Conservation (phyloP, 2,797 vertebrate genomes). For the Choloepus didactylus region DNA sequence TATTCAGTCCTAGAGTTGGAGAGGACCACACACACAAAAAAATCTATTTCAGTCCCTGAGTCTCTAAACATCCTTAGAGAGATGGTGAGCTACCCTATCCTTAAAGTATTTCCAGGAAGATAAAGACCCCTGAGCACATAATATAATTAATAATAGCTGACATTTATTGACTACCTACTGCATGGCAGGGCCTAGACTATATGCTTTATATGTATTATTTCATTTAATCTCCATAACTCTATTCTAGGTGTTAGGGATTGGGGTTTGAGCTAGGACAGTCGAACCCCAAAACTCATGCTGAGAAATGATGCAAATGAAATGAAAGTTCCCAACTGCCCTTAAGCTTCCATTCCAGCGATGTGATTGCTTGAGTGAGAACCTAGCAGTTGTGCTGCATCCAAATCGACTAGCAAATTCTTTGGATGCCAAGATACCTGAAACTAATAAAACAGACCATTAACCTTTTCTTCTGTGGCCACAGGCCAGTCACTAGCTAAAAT, state of each 20-base stretch:
- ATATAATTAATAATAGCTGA: background rate
- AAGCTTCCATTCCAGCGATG: background rate
- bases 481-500: conserved; percentile 30
- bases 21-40: background rate
- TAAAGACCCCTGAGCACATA: background rate
- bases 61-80: background rate
- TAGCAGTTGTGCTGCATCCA: background rate
- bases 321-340: background rate
- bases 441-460: conserved; percentile 46
- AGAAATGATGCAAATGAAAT: background rate
- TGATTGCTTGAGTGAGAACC: background rate
- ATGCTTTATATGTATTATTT: background rate
- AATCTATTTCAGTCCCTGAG: background rate
- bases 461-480: background rate
- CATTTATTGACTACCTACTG: background rate
- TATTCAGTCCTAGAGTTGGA: background rate
- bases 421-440: background rate
- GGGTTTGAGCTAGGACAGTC: background rate
- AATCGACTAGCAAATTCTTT: conserved; percentile 34
- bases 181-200: background rate
- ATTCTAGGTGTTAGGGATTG: background rate
- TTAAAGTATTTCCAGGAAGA: conserved; percentile 48
- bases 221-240: background rate
- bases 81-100: background rate
- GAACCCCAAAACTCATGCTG: background rate